Evolutionary conservation across 2,797 vertebrate species (phyloP).

Genomic region (Poeciliopsis infans): DNA sequence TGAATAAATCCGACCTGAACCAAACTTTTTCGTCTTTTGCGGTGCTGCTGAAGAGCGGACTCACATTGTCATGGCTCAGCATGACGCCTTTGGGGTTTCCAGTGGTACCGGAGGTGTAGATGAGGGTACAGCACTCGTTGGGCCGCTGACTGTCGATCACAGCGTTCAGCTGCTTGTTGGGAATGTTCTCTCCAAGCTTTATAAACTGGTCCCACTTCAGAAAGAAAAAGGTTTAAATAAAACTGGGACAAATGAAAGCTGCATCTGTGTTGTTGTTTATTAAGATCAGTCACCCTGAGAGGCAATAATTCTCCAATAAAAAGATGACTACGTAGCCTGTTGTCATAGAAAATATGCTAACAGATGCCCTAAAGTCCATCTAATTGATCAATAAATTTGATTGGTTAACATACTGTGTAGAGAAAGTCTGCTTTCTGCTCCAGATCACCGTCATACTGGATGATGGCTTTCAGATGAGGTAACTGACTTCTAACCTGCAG

Average conservation of each 20-base stretch:
- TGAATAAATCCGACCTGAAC: not conserved
- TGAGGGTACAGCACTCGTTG: slow-evolving; percentile 84
- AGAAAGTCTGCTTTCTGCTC: slow-evolving; percentile 71
- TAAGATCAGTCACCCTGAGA: not conserved
- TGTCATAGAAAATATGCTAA: not conserved
- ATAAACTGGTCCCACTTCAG: slow-evolving; percentile 84
- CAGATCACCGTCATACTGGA: slow-evolving; percentile 82
- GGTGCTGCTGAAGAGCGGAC: slow-evolving; percentile 28
- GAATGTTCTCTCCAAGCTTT: slow-evolving; percentile 75
- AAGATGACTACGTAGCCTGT: not conserved
- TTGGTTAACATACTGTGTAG: slow-evolving; percentile 75
- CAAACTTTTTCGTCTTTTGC: not conserved
- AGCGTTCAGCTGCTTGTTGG: slow-evolving; percentile 70
- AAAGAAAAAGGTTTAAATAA: slow-evolving; percentile 1
- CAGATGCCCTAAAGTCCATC: slow-evolving; percentile 5
- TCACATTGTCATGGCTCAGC: slow-evolving; percentile 87
- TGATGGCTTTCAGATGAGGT: slow-evolving; percentile 83
- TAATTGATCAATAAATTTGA: not conserved
- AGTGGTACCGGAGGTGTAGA: slow-evolving; percentile 86
- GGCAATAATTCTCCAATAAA: not conserved
- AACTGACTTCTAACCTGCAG: slow-evolving; percentile 81
- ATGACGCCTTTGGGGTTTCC: slow-evolving; percentile 85
- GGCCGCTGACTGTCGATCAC: slow-evolving; percentile 76
- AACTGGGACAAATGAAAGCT: not conserved
- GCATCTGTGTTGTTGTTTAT: not conserved